Evolutionary conservation across 1,140 invertebrate species (phyloP).

Genomic region (Antheraea mylitta): DNA sequence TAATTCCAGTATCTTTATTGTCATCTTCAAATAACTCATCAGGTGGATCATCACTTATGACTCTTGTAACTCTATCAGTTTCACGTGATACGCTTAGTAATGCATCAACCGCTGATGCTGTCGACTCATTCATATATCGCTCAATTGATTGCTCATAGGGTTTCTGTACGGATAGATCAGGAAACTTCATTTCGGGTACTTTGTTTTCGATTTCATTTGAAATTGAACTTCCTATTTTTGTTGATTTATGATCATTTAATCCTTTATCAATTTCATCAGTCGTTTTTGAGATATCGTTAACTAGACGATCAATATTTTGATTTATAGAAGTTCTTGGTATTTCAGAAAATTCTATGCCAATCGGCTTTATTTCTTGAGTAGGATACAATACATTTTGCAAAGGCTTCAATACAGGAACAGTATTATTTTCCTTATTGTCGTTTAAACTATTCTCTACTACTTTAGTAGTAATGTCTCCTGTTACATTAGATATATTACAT

Average conservation of each 20-base stretch:
- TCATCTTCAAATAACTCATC: slow-evolving; percentile 74
- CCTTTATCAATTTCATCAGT: not conserved
- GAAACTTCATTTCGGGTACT: slow-evolving; percentile 8
- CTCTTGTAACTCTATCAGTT: slow-evolving; percentile 62
- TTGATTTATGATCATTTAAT: not conserved
- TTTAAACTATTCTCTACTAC: not conserved
- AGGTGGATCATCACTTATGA: slow-evolving; percentile 64
- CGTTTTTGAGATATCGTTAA: not conserved
- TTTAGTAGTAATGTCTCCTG: not conserved
- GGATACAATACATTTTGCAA: slow-evolving; percentile 31
- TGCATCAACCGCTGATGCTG: slow-evolving; percentile 68
- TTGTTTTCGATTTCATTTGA: slow-evolving; percentile 8
- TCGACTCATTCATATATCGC: slow-evolving; percentile 63
- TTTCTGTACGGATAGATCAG: slow-evolving; percentile 21
- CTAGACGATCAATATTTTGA: not conserved
- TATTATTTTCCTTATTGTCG: not conserved
- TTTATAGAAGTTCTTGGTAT: not conserved
- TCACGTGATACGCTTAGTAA: slow-evolving; percentile 68
- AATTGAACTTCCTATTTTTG: not conserved
- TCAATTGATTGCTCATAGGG: slow-evolving; percentile 31
- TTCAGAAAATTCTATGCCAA: slow-evolving; percentile 22
- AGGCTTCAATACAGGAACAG: not conserved
- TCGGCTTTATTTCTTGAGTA: slow-evolving; percentile 43
- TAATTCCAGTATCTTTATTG: slow-evolving; percentile 36
- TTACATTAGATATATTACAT: not conserved